Conservation (phyloP, 2,113 vertebrate genomes). For the Ahaetulla prasina region DNA sequence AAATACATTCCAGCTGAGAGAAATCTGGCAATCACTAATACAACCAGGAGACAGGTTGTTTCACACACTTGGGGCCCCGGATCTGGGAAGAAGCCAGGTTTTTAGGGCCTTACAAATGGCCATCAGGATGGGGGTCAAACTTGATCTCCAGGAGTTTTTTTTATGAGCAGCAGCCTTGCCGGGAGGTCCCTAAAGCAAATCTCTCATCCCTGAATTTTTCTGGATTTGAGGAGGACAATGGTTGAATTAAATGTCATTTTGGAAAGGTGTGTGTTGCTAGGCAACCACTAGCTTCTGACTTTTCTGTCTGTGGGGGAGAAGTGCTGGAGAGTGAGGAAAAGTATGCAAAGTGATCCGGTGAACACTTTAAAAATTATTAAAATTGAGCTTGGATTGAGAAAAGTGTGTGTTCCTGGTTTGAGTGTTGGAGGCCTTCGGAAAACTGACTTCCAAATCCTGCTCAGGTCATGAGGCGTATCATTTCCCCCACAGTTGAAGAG, state of each 20-base stretch:
- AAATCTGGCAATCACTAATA: neutral
- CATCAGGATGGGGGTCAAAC: neutral
- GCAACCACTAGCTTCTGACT: neutral
- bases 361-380: neutral
- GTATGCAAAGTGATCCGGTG: neutral
- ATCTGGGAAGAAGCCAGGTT: neutral
- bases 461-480: neutral
- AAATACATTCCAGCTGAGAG: neutral
- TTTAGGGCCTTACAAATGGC: neutral
- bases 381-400: neutral
- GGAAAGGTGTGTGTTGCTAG: slow-evolving; percentile 1
- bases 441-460: neutral
- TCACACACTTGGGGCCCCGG: neutral
- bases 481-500: neutral
- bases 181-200: too few relatives aligned
- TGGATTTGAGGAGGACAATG: neutral
- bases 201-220: neutral
- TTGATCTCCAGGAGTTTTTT: neutral
- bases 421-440: neutral
- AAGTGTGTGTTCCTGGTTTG: neutral
- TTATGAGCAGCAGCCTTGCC: neutral
- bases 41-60: neutral
- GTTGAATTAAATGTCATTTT: neutral
- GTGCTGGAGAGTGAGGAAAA: neutral
- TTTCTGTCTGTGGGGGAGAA: too few relatives aligned